These are phyloP conservation scores for Diabrotica undecimpunctata DNA, from an alignment of 1,140 invertebrate genomes.

Conservation along the genomic window DNA sequence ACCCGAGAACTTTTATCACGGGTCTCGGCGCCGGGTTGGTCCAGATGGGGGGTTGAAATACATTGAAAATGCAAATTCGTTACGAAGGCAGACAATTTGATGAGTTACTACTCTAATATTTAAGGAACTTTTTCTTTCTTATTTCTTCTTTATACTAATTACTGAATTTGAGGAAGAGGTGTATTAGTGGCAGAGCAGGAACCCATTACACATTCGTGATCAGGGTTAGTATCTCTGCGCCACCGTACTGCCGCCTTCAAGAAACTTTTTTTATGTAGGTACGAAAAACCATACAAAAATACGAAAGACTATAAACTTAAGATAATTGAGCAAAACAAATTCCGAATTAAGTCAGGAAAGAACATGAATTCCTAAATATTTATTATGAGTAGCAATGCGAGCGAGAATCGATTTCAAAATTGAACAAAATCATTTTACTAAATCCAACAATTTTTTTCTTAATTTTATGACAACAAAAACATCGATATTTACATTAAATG, in stretches of 20 bases:
- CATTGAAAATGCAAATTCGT: neutral
- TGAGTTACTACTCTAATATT: neutral
- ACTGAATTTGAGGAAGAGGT: no score
- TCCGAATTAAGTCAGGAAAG: neutral
- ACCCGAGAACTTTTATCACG: constrained; percentile 31
- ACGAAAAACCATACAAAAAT: neutral
- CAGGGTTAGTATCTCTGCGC: no score
- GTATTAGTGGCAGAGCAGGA: no score
- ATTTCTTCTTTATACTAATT: no score
- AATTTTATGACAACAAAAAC: neutral
- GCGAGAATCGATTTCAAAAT: neutral
- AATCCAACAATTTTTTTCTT: constrained; percentile 8
- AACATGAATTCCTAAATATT: neutral
- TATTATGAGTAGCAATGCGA: neutral
- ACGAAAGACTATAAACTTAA: neutral
- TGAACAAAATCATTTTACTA: neutral
- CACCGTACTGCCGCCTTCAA: no score
- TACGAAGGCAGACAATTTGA: neutral
- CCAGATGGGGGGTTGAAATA: constrained; percentile 20
- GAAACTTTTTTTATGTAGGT: no score
- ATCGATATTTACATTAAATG: neutral
- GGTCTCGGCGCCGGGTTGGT: constrained; percentile 32
- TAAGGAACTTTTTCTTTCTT: neutral
- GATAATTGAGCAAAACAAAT: neutral
- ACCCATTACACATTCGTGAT: no score